phyloP scores from a whole-genome alignment of 2,113 vertebrate species.

The Takifugu bimaculatus region DNA sequence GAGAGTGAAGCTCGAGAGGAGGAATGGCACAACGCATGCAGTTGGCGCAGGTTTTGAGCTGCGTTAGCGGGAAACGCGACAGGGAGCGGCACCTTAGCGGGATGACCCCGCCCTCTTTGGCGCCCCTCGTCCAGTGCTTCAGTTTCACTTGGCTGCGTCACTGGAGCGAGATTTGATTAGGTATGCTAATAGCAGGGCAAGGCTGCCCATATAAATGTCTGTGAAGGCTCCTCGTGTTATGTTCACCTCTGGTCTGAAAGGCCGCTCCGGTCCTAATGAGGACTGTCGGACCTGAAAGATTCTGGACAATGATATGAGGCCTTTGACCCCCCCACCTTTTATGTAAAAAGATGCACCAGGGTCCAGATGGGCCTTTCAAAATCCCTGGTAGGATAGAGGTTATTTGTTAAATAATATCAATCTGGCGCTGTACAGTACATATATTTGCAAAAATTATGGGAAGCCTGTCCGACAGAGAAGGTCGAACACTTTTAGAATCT shows the following conservation, averaged over 20 bases:
- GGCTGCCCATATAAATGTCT: slow-evolving; percentile 6
- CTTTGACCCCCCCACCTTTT: slow-evolving; percentile 20
- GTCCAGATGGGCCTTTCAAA: slow-evolving; percentile 40
- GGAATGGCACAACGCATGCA: background rate
- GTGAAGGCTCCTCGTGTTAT: slow-evolving; percentile 6
- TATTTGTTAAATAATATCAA: slow-evolving; percentile 35
- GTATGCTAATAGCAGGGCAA: slow-evolving; percentile 43
- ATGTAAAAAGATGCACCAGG: slow-evolving; percentile 34
- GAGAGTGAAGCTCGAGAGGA: too few species aligned
- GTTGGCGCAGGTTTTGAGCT: background rate
- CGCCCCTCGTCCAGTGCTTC: slow-evolving; percentile 1
- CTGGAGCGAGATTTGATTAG: slow-evolving; percentile 11
- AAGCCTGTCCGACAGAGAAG: slow-evolving; percentile 39
- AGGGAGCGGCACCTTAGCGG: background rate
- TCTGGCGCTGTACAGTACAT: slow-evolving; percentile 49
- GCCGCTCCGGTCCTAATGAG: too few species aligned
- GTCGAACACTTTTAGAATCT: slow-evolving; percentile 21
- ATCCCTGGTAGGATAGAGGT: slow-evolving; percentile 13
- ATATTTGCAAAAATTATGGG: slow-evolving; percentile 53
- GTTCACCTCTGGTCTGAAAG: background rate
- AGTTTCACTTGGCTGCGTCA: slow-evolving; percentile 15
- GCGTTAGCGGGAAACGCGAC: background rate
- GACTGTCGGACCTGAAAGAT: background rate
- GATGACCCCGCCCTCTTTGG: slow-evolving; percentile 8
- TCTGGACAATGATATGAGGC: slow-evolving; percentile 2